Evolutionary conservation across 2,113 vertebrate genomes (phyloP), one percentile per base, ranked within the genome.

Genomic region (Oryzias melastigma): DNA sequence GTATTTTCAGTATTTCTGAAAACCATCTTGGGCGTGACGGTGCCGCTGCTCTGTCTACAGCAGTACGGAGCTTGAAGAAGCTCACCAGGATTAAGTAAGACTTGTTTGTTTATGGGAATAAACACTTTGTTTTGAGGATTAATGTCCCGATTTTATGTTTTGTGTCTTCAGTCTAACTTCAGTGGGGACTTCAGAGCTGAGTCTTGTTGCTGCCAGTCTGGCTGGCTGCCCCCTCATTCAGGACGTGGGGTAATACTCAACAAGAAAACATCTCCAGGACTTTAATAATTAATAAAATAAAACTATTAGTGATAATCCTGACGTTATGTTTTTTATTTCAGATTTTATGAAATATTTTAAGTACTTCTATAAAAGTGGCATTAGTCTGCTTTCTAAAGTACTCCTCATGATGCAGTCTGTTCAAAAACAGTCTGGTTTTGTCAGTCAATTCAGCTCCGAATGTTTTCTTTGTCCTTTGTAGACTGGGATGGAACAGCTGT

Each of bases 401-500:
- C 35, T 3, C 35, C 2, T 35, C 35, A 35, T 35, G 35, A 35
- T 12, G 8, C 35, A 35, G 35, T 35, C 8, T 12, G 8, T 35
- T 35, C 12, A 12, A 35, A 35, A 35, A 35, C 35, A 12, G 35
- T 3, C 35, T 35, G 35, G 8, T 35, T 35, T 35, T 35, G 35
- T 35, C 35, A 35, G 35, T 35, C 8, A 27, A 5, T 27, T 27
- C 1, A 27, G 25, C 25, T 5, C 25, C 4, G 25, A 27, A 35
- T 35, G 35, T 12, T 12, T 10, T 19, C 46, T 62, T 1, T 58
- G 14, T 25, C 48, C 77, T 75, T 7, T 52, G 68, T 10, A 98
- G 95, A 75, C 60, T 98, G 58, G 93, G 94, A 1, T 97, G 95
- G 95, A 98, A 98, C 5, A 3, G 57, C n/a, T 93, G 95, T 4